phyloP scores from a whole-genome alignment of 2,888 invertebrate species.

The Phortica magna region DNA sequence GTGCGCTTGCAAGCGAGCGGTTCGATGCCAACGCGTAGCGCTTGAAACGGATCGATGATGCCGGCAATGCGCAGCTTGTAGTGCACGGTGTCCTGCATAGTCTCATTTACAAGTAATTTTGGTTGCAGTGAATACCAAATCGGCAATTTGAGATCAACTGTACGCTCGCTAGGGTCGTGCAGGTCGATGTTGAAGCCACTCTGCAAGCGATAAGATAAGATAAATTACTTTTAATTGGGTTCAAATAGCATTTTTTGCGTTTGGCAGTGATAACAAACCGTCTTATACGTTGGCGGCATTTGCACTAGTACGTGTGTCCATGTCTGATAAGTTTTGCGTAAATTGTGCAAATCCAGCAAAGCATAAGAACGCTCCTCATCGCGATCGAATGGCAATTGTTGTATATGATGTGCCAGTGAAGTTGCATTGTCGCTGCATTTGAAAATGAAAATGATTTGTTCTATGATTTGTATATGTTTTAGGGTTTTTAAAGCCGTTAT shows the following conservation, averaged over 20 bases:
- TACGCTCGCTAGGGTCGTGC: slow-evolving; percentile 79
- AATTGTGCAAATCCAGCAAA: slow-evolving; percentile 81
- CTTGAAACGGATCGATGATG: slow-evolving; percentile 81
- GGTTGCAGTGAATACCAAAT: slow-evolving; percentile 77
- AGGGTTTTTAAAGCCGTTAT: neutral
- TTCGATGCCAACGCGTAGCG: slow-evolving; percentile 81
- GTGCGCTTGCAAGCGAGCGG: slow-evolving; percentile 72
- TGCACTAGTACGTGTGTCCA: slow-evolving; percentile 86
- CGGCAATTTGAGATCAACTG: slow-evolving; percentile 71
- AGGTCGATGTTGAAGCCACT: slow-evolving; percentile 83
- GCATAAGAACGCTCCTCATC: slow-evolving; percentile 78
- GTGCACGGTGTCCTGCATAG: slow-evolving; percentile 80
- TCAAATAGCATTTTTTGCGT: too few relatives aligned
- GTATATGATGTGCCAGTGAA: slow-evolving; percentile 81
- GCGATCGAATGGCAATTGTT: slow-evolving; percentile 79
- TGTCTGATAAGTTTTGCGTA: slow-evolving; percentile 80
- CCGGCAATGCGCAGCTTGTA: slow-evolving; percentile 82
- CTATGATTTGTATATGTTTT: neutral
- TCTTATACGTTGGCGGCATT: slow-evolving; percentile 82
- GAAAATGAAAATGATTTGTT: neutral
- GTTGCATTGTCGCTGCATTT: slow-evolving; percentile 77
- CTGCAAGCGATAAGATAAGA: slow-evolving; percentile 78
- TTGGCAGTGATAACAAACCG: slow-evolving; percentile 71
- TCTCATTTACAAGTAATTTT: slow-evolving; percentile 79
- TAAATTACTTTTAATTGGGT: too few relatives aligned